phyloP scores from a whole-genome alignment of 2,888 invertebrate genomes.

The Rugalucina vietnamica region DNA sequence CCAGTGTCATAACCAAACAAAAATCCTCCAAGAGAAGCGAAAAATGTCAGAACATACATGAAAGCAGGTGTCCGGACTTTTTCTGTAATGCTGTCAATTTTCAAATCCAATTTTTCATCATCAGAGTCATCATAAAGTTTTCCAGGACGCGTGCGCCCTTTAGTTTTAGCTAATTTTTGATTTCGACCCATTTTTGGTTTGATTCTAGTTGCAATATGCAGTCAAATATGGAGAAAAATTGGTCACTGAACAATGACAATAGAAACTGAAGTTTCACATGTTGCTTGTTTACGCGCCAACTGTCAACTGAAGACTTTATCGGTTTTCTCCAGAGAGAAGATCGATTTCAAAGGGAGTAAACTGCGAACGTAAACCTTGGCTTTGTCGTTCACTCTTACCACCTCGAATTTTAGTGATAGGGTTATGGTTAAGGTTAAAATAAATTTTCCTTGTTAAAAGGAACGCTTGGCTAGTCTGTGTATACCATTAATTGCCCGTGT shows the following conservation, averaged over 20 bases:
- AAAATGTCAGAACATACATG: conserved; percentile 82
- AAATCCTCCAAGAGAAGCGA: conserved; percentile 85
- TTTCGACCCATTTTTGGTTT: conserved; percentile 40
- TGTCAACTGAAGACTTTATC: conserved; percentile 50
- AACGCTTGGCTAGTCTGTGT: too few species aligned
- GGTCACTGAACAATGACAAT: not conserved
- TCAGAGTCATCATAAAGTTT: conserved; percentile 75
- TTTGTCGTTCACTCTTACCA: too few species aligned
- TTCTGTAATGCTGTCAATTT: conserved; percentile 74
- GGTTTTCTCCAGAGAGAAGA: conserved; percentile 20
- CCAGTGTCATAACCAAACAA: conserved; percentile 86
- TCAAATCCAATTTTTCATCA: conserved; percentile 76
- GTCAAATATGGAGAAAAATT: not conserved
- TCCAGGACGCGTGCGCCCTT: conserved; percentile 68
- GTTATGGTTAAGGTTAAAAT: too few species aligned
- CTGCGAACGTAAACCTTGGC: not conserved
- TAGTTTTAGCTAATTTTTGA: conserved; percentile 39
- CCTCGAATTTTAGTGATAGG: too few species aligned
- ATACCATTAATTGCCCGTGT: too few species aligned
- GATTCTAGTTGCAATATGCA: not conserved
- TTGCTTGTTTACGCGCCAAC: conserved; percentile 59
- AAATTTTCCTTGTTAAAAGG: too few species aligned
- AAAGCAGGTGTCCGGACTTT: conserved; percentile 72
- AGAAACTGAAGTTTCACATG: conserved; percentile 31
- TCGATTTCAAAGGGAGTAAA: conserved; percentile 18